phyloP scores from a whole-genome alignment of 2,888 invertebrate species.

The Asteroscopus sphinx region DNA sequence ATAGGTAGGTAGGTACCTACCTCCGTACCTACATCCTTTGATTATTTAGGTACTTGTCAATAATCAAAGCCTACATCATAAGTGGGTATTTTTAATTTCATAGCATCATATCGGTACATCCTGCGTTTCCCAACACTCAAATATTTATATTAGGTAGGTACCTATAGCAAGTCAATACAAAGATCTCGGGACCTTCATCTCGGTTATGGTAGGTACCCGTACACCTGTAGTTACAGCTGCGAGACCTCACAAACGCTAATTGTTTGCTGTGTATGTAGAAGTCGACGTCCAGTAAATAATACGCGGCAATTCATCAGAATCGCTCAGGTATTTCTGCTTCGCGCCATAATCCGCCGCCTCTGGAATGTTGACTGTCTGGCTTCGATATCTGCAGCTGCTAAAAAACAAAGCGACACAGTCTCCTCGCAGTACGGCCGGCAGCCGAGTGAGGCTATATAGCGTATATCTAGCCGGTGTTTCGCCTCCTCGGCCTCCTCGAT shows the following conservation, averaged over 20 bases:
- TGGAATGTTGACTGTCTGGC: slow-evolving; percentile 86
- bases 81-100: neutral
- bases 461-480: slow-evolving; percentile 55
- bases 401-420: slow-evolving; percentile 71
- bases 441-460: slow-evolving; percentile 68
- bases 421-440: slow-evolving; percentile 62
- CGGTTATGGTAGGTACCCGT: slow-evolving; percentile 13
- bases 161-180: slow-evolving; percentile 27
- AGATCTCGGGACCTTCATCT: slow-evolving; percentile 32
- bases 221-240: slow-evolving; percentile 41
- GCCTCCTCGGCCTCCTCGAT: slow-evolving; percentile 53
- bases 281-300: slow-evolving; percentile 78
- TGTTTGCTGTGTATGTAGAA: slow-evolving; percentile 56
- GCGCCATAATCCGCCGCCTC: slow-evolving; percentile 82
- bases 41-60: no score
- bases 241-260: slow-evolving; percentile 50
- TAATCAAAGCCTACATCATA: no score
- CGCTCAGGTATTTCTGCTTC: slow-evolving; percentile 84
- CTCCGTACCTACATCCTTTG: no score
- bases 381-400: slow-evolving; percentile 71
- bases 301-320: slow-evolving; percentile 81
- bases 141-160: slow-evolving; percentile 19
- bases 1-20: no score
- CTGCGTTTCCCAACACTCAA: neutral
- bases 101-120: neutral